Evolutionary conservation across 2,888 invertebrate species (phyloP), one percentile per base, ranked within the genome.

Genomic region (Epiblema foenella): DNA sequence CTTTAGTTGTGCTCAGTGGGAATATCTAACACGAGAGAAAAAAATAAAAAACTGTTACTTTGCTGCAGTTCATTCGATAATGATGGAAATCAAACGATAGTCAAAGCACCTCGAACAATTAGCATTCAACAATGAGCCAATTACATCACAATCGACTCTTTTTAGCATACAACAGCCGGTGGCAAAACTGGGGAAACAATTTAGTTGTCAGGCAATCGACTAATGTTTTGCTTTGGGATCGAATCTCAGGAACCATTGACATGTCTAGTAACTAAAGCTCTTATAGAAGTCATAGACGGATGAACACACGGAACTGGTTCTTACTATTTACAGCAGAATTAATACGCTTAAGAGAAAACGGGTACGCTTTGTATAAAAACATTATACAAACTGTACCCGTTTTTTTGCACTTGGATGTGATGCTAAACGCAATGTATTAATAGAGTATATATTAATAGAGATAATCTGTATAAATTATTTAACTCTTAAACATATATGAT

Each of bases 121-220:
- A 37, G 52, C 20, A 71, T 57, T 66, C 49, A 71, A 71, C 66
- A 71, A 71, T 71, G 66, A 33, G 33, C 39, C 62, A 67, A 71
- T 71, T 71, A 71, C 67, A 62, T 62, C 66, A 71, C 67, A 76
- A 77, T 79, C 76, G 75, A 64, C 74, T 74, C 72, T 78, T 77
- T 71, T 78, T 76, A 81, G 72, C 74, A 68, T 75, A 65, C 75
- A 78, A 74, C 76, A 75, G 74, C 73, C 69, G 39, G 33, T n/a
- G 72, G 74, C 29, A 67, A 64, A 76, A 77, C 65, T 68, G 59
- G 68, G 74, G 65, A 78, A 75, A 63, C 70, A 73, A 78, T 78
- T 72, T 46, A 70, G 46, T 42, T 70, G 70, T 70, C 70, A 51
- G 39, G 24, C 46, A 57, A 49, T 46, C 56, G 39, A 11, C 37